Evolutionary conservation across 2,888 invertebrate genomes (phyloP).

Genomic region (Altica lythri): DNA sequence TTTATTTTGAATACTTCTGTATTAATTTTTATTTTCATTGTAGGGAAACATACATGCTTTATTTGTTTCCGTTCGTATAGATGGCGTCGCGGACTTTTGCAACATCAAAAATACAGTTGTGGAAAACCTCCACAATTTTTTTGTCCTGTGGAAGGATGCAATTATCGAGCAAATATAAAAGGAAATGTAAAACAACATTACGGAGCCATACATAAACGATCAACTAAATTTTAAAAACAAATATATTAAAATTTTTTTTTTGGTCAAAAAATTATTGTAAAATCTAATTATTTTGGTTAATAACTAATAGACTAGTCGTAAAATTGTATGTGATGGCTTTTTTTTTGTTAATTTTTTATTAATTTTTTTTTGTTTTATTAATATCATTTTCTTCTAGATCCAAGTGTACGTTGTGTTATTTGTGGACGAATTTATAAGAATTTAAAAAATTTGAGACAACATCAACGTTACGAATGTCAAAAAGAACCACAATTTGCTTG

Average conservation of each 20-base stretch:
- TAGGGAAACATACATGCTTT: conserved; percentile 21
- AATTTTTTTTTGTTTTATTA: background rate
- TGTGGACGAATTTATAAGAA: conserved; percentile 35
- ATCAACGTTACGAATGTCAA: conserved; percentile 66
- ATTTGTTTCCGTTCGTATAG: conserved; percentile 34
- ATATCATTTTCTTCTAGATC: background rate
- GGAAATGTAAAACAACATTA: conserved; percentile 34
- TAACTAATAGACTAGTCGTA: too few species aligned
- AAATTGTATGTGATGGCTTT: too few species aligned
- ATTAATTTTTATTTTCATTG: conserved; percentile 9
- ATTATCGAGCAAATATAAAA: conserved; percentile 39
- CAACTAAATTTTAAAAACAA: conserved; percentile 2
- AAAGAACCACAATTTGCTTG: conserved; percentile 69
- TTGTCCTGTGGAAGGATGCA: conserved; percentile 39
- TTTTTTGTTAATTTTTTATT: too few species aligned
- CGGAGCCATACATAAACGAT: conserved; percentile 19
- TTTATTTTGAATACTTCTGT: too few species aligned
- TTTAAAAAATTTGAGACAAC: conserved; percentile 42
- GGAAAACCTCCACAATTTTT: conserved; percentile 37
- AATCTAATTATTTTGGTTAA: too few species aligned
- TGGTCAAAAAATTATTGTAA: background rate
- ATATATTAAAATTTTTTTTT: background rate
- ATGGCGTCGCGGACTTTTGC: conserved; percentile 31
- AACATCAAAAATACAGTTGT: conserved; percentile 34
- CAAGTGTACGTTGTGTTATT: conserved; percentile 23